A percentile compares a stretch with the other conserved stretches of the same genome.
These are phyloP conservation scores for Psittacara wagleri DNA, from an alignment of 2,113 vertebrate species.

Conservation along the genomic window DNA sequence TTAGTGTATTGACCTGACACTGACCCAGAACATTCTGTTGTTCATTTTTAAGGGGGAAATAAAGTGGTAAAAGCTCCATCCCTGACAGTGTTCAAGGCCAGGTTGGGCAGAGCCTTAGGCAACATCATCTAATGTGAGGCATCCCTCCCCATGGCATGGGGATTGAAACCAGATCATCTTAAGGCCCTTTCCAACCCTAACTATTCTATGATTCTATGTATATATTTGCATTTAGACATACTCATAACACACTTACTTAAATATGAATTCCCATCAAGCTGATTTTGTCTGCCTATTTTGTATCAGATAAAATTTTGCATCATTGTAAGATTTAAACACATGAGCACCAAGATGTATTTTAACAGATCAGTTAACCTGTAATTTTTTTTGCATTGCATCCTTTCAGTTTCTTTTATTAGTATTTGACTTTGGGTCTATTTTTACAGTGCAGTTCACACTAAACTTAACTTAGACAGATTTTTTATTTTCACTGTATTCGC, in stretches of 20 bases:
- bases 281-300: neutral
- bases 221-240: neutral
- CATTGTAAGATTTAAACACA: neutral
- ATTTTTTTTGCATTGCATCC: neutral
- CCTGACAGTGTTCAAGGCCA: neutral
- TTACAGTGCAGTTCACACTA: neutral
- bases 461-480: neutral
- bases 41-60: neutral
- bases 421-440: neutral
- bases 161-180: neutral
- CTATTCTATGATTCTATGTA: neutral
- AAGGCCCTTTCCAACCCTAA: neutral
- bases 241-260: neutral
- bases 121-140: neutral
- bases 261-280: neutral
- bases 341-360: neutral
- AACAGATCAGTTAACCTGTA: neutral
- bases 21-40: neutral
- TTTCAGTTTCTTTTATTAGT: neutral
- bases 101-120: neutral
- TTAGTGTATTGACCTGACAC: neutral
- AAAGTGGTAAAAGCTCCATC: neutral
- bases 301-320: neutral
- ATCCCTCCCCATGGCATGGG: neutral
- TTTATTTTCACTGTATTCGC: neutral